phyloP scores from a whole-genome alignment of 2,797 vertebrate genomes.

The Sebastes vulpes region DNA sequence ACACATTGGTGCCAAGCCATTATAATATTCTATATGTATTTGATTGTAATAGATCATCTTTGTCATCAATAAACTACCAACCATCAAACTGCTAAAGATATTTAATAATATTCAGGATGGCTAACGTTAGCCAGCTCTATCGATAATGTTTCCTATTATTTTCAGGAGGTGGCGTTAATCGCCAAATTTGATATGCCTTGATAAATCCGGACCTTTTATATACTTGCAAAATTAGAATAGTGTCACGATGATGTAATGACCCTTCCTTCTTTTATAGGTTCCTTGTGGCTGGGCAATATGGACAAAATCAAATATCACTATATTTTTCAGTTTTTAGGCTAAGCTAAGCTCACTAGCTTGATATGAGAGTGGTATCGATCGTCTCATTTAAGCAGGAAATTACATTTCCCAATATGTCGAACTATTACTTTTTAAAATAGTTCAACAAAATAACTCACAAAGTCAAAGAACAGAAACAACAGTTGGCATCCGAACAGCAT shows the following conservation, averaged over 20 bases:
- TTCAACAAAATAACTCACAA: not conserved
- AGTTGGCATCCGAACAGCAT: not conserved
- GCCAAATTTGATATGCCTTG: no score
- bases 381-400: not conserved
- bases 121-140: not conserved
- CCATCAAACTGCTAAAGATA: not conserved
- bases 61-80: not conserved
- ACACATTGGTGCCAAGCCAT: not conserved
- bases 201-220: no score
- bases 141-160: no score
- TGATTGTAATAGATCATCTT: not conserved
- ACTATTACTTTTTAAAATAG: not conserved
- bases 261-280: no score
- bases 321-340: not conserved
- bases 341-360: not conserved
- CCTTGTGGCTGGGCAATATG: no score
- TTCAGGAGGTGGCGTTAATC: no score
- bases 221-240: not conserved
- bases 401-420: not conserved
- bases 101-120: not conserved
- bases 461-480: not conserved
- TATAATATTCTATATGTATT: not conserved
- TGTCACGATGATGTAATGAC: no score
- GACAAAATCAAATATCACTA: no score
- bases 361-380: not conserved